Evolutionary conservation across 1,140 invertebrate genomes (phyloP), one percentile per base, ranked within the genome.

Genomic region (Thaumetopoea pityocampa): DNA sequence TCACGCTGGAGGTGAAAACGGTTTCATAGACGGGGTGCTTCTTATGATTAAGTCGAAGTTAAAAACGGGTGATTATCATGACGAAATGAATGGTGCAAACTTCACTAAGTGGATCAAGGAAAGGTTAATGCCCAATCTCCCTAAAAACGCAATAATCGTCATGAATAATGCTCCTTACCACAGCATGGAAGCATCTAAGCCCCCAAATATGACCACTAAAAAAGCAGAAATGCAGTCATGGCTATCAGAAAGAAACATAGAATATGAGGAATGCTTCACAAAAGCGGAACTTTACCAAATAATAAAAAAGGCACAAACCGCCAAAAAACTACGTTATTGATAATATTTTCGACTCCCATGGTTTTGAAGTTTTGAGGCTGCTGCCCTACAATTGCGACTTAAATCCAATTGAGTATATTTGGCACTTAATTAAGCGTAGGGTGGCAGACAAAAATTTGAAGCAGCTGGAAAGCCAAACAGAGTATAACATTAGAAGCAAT

Each of bases 51-150:
- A 52, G 23, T 38, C 32, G 17, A 41, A 15, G 38, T 45, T 33
- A 9, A 29, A 34, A 50, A 18, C 20, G n/a, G 36, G 46, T 11
- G 51, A 61, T 33, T 67, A 61, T 36, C 52, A 64, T 29, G 18
- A 48, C 19, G 49, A 64, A 5, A 58, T 61, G 38, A 49, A 49
- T 41, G 2, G 11, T 2, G 14, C 8, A 8, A 37, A 37, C 11
- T 38, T 38, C n/a, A 38, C 6, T 5, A 15, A 17, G 20, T 33
- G 30, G 16, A 3, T 33, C 7, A 8, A 19, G 6, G 30, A 33
- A 20, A 33, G 9, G 15, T 6, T 24, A n/a, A 9, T 28, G 7
- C 26, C 26, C 2, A 28, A 28, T 28, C 26, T 28, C 4, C n/a
- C 7, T 10, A n/a, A n/a, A n/a, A 24, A 24, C 8, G 9, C 8